These are phyloP conservation scores for Ceratotherium simum DNA, from an alignment of 2,113 vertebrate species.

Conservation along the genomic window DNA sequence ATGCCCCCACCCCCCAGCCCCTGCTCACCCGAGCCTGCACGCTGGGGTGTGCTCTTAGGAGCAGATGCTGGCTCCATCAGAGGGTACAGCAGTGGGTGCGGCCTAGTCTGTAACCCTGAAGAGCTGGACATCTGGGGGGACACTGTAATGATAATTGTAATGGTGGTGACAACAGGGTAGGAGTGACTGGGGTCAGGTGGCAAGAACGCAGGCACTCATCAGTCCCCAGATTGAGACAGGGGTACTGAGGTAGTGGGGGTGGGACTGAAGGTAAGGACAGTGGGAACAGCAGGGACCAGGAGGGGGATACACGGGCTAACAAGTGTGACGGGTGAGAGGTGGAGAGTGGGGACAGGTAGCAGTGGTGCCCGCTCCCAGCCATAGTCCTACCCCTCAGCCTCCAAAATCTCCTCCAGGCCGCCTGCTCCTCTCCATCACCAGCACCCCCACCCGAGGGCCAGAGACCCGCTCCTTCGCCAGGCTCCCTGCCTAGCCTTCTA, in stretches of 20 bases:
- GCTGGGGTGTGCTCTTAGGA: not conserved
- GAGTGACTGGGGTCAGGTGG: not conserved
- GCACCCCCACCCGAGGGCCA: not conserved
- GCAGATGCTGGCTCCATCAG: not conserved
- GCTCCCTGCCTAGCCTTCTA: not conserved
- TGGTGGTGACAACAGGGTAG: not conserved
- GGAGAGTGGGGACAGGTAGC: not conserved
- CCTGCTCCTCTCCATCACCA: not conserved
- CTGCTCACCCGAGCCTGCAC: not conserved
- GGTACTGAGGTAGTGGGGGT: not conserved
- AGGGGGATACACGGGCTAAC: not conserved
- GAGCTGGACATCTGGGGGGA: not conserved
- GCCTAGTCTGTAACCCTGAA: not conserved
- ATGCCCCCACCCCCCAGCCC: no score
- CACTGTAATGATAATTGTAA: not conserved
- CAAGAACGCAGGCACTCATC: not conserved
- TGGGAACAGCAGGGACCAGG: not conserved
- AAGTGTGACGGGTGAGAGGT: not conserved
- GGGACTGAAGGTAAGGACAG: not conserved
- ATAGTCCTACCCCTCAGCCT: not conserved
- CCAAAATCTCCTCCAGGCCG: not conserved
- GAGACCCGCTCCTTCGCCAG: not conserved
- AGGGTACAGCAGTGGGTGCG: not conserved
- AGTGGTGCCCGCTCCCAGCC: not conserved
- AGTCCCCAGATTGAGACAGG: not conserved